Percentiles rank a stretch among this genome's conserved stretches.
phyloP scores from a whole-genome alignment of 1,140 invertebrate species.

The Euwallacea fornicatus region DNA sequence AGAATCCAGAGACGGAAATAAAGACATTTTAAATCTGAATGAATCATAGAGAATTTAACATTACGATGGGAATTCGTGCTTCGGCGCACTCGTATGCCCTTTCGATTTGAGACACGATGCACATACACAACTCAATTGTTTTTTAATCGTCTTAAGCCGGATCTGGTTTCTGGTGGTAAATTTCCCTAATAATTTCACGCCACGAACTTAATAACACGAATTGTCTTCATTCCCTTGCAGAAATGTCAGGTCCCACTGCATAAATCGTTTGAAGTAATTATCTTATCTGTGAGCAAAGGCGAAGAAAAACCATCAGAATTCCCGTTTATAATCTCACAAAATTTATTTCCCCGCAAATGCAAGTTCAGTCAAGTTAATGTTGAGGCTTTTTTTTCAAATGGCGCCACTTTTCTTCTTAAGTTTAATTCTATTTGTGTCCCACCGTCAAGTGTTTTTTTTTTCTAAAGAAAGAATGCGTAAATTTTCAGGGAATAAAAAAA shows the following conservation, averaged over 20 bases:
- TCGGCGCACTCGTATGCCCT: conserved; percentile 4
- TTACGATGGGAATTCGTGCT: neutral
- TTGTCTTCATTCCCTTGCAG: conserved; percentile 21
- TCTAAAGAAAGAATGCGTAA: no score
- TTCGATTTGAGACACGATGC: neutral
- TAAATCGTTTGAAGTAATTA: conserved; percentile 29
- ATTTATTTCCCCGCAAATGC: conserved; percentile 28
- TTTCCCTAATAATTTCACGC: conserved; percentile 1
- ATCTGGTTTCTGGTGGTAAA: neutral
- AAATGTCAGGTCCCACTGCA: conserved; percentile 18
- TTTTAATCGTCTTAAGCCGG: conserved; percentile 2
- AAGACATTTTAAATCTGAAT: neutral
- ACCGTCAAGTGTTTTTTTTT: no score
- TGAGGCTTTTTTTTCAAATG: no score
- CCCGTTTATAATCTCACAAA: conserved; percentile 20
- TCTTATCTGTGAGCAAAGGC: conserved; percentile 17
- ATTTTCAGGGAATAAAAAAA: no score
- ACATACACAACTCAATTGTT: neutral
- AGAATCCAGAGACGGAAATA: neutral
- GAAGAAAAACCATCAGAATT: conserved; percentile 10
- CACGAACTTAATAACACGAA: conserved; percentile 23
- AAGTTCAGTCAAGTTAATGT: neutral
- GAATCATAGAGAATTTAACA: conserved; percentile 3
- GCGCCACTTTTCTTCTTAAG: no score
- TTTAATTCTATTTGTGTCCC: no score